A percentile compares a stretch with the other conserved stretches of the same genome.
phyloP scores from a whole-genome alignment of 2,113 vertebrate genomes.

The Rhea pennata region DNA sequence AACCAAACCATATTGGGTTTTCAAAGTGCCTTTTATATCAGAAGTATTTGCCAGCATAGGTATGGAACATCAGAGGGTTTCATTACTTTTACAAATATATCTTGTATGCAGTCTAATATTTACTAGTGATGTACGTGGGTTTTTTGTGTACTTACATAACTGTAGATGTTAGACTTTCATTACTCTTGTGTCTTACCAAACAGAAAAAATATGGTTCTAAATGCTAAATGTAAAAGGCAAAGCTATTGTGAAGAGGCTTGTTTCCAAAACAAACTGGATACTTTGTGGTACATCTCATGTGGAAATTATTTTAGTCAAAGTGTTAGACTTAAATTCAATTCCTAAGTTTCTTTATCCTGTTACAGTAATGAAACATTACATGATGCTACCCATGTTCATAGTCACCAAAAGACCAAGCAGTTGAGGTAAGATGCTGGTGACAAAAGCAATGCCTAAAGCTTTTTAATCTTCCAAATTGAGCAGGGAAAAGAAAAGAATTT shows the following conservation, averaged over 20 bases:
- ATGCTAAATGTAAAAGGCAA: conserved; percentile 45
- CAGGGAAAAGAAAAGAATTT: not conserved
- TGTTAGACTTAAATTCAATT: not conserved
- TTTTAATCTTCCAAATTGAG: not conserved
- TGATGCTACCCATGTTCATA: not conserved
- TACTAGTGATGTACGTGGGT: conserved; percentile 15
- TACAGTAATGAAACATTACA: not conserved
- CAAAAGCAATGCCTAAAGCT: not conserved
- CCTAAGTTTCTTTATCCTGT: not conserved
- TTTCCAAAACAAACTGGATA: conserved; percentile 42
- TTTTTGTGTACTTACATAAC: conserved; percentile 48
- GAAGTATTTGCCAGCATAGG: conserved; percentile 78
- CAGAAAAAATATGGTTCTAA: not conserved
- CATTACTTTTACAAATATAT: conserved; percentile 63
- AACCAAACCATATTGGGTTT: conserved; percentile 86
- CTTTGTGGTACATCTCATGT: conserved; percentile 9
- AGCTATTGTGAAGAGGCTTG: conserved; percentile 28
- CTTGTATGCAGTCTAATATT: conserved; percentile 66
- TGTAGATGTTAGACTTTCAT: conserved; percentile 55
- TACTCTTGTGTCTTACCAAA: conserved; percentile 47
- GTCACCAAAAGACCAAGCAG: not conserved
- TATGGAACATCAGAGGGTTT: conserved; percentile 57
- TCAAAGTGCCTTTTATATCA: conserved; percentile 88
- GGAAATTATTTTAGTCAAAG: conserved; percentile 6
- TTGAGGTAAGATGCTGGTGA: not conserved